Conservation (phyloP, 2,797 vertebrate genomes). For the Rhabdophis nuchalis region DNA sequence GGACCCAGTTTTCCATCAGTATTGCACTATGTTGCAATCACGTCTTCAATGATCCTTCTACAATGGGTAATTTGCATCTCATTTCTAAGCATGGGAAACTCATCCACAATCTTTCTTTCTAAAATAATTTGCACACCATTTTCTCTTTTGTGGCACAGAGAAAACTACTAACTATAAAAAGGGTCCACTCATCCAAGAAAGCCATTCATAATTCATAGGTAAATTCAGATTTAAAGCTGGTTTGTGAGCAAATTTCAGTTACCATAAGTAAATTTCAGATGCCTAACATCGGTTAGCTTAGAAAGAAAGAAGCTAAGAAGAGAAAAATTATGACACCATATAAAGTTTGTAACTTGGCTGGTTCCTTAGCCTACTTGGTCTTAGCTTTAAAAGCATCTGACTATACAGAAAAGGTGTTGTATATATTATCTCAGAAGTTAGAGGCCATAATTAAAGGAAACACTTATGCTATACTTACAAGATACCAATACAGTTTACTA, state of each 20-base stretch:
- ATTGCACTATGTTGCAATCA: not conserved
- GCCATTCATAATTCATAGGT: conserved; percentile 9
- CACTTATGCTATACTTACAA: not conserved
- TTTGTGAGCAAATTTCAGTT: rapidly evolving
- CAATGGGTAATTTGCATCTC: not conserved
- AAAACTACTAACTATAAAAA: conserved; percentile 38
- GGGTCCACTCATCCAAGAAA: conserved; percentile 35
- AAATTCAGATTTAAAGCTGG: conserved; percentile 36
- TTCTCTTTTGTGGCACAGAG: conserved; percentile 27
- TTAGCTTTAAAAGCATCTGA: not conserved
- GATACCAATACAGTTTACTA: not conserved
- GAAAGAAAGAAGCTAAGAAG: not conserved
- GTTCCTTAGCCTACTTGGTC: not conserved
- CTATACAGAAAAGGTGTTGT: not conserved
- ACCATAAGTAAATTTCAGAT: conserved; percentile 15
- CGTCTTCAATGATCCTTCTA: conserved; percentile 6
- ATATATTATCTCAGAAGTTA: not conserved
- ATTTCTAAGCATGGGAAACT: not conserved
- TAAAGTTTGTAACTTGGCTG: not conserved
- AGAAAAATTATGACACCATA: not conserved
- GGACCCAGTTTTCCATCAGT: not conserved
- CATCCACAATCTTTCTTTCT: conserved; percentile 31
- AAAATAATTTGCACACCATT: conserved; percentile 41
- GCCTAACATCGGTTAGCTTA: not conserved
- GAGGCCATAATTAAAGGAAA: not conserved